Evolutionary conservation across 2,113 vertebrate species (phyloP).

Genomic region (Chamaea fasciata): DNA sequence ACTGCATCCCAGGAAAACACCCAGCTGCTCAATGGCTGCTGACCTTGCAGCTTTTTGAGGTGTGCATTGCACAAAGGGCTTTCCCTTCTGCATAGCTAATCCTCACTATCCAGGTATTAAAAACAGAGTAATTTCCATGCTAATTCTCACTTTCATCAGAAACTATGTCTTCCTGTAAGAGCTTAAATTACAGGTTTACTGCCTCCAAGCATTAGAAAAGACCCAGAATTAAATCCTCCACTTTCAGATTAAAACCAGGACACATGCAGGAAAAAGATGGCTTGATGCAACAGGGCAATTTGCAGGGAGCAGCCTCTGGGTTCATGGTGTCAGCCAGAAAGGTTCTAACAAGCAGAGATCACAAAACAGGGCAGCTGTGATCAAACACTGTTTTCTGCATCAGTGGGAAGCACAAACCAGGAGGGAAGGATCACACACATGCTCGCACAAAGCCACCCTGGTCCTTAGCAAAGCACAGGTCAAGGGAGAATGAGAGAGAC

Average conservation of each 20-base stretch:
- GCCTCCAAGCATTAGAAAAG: not conserved
- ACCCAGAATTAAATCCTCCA: not conserved
- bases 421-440: not conserved
- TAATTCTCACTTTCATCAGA: not conserved
- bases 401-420: not conserved
- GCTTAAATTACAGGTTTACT: slow-evolving; percentile 20
- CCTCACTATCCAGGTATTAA: not conserved
- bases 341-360: not conserved
- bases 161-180: not conserved
- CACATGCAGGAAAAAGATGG: not conserved
- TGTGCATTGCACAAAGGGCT: not conserved
- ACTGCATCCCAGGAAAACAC: not conserved
- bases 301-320: not conserved
- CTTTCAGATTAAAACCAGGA: not conserved
- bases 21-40: not conserved
- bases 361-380: not conserved
- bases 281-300: not conserved
- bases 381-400: not conserved
- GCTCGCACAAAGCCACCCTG: not conserved
- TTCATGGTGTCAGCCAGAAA: not conserved
- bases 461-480: not conserved
- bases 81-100: not conserved
- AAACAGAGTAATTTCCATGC: not conserved
- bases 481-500: not conserved
- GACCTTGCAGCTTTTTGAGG: not conserved